Base-by-base conservation (phyloP, 2,113 vertebrate genomes). In the Serinus canaria region DNA sequence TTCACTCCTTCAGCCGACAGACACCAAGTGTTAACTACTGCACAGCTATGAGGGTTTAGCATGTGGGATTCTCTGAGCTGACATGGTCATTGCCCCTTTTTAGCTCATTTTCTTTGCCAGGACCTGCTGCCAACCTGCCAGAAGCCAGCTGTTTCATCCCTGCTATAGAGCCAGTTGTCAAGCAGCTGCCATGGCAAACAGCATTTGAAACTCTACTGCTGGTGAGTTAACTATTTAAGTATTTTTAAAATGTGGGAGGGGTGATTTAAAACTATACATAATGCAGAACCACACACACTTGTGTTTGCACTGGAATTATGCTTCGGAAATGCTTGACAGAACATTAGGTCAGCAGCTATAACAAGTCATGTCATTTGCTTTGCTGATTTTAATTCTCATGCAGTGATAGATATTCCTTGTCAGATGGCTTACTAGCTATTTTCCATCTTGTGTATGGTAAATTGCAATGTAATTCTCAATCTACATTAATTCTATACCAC, bases 141-240 rank as follows among this genome's bases (percentile, higher is more conserved):
- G 82, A 83, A 91, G 76, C 31, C 0, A 0, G 70, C 72, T 86
- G 94, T 47, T 95, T 72, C 80, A 49, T 58, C 69, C 64, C 73
- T 44, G 35, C 66, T 44, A 72, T 14, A 53, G 23, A 95, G 56
- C 49, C 80, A 41, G 58, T 18, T 74, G 84, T 86, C 88, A 75
- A 89, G 89, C 93, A 96, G 92, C 93, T 97, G 96, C 75, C 73
- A 81, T 1, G 3, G 80, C 80, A 92, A 86, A 80, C 67, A 74
- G 83, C 0, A 1, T 69, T 83, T 0, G 0, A 52, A 93, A 84
- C 55, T 81, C 68, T 72, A n/a, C 41, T 76, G 92, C 89, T 87
- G 85, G 46, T 0, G 0, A 78, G 79, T 87, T 75, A 93, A 86
- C 76, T 50, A 74, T 14, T 56, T 15, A 49, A 94, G 53, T 30